Evolutionary conservation across 2,113 vertebrate genomes (phyloP).

Genomic region (Anguilla rostrata): DNA sequence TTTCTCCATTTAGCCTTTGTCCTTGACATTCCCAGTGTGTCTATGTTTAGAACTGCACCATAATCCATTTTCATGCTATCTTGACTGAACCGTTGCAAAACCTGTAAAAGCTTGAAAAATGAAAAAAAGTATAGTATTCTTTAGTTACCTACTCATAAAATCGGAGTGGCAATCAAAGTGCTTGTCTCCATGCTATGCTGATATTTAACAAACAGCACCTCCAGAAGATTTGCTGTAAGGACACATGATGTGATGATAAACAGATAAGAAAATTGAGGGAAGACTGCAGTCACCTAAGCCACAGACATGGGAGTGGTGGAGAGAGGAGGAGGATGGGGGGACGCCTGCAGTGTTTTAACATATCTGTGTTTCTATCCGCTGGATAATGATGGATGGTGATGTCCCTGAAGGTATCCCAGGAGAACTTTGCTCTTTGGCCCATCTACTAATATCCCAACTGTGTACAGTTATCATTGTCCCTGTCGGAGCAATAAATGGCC

Average conservation of each 20-base stretch:
- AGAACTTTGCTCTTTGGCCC: neutral
- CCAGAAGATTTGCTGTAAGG: neutral
- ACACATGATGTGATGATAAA: neutral
- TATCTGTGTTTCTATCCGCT: neutral
- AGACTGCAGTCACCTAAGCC: neutral
- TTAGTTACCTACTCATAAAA: too few species aligned
- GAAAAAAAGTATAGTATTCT: too few species aligned
- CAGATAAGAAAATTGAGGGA: neutral
- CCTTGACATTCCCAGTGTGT: too few species aligned
- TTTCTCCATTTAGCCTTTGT: too few species aligned
- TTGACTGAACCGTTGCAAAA: too few species aligned
- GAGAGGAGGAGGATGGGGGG: neutral
- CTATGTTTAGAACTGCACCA: too few species aligned
- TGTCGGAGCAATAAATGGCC: neutral
- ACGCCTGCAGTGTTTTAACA: neutral
- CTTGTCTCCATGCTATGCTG: neutral
- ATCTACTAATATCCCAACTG: neutral
- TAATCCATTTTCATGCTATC: too few species aligned
- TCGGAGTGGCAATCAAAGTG: neutral
- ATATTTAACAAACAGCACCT: neutral
- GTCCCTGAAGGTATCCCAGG: neutral
- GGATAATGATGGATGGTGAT: neutral
- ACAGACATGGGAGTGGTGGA: neutral
- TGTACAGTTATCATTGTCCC: neutral
- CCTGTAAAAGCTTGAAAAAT: too few species aligned